A percentile compares a stretch with the other conserved stretches of the same genome.
phyloP scores from a whole-genome alignment of 1,140 invertebrate genomes.

The Drosophila lacteicornis region DNA sequence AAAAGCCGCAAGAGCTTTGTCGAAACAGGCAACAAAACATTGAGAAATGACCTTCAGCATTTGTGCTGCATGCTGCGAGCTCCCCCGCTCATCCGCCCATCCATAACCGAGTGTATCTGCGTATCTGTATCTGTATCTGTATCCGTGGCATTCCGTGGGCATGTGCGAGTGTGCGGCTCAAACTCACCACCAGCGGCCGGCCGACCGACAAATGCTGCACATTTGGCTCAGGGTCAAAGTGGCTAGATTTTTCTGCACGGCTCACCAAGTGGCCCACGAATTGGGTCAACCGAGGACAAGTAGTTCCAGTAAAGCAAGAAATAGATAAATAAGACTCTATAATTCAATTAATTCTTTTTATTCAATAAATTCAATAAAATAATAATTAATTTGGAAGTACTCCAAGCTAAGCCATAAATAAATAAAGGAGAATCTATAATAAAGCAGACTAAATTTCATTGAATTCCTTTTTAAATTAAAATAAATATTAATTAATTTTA shows the following conservation, averaged over 20 bases:
- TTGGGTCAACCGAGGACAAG: conserved; percentile 58
- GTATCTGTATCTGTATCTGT: conserved; percentile 31
- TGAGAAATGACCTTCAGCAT: conserved; percentile 71
- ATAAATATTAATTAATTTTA: neutral
- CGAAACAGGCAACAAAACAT: conserved; percentile 65
- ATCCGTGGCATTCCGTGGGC: conserved; percentile 20
- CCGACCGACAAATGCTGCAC: conserved; percentile 57
- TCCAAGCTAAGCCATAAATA: too few relatives aligned
- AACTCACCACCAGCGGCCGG: conserved; percentile 61
- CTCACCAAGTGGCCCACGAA: conserved; percentile 37
- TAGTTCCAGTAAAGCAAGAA: conserved; percentile 9
- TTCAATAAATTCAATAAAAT: too few relatives aligned
- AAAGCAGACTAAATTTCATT: neutral
- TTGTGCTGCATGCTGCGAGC: conserved; percentile 29
- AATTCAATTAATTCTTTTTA: neutral
- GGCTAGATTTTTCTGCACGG: conserved; percentile 68
- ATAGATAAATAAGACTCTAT: neutral
- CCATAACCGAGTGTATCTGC: conserved; percentile 3
- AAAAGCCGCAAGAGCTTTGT: conserved; percentile 58
- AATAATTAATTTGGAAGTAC: too few relatives aligned
- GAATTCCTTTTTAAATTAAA: neutral
- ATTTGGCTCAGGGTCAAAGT: conserved; percentile 76
- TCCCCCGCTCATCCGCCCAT: conserved; percentile 8
- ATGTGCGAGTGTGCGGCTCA: conserved; percentile 23
- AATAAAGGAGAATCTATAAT: too few relatives aligned